Conservation (phyloP, 2,888 invertebrate genomes). For the Luffia ferchaultella region DNA sequence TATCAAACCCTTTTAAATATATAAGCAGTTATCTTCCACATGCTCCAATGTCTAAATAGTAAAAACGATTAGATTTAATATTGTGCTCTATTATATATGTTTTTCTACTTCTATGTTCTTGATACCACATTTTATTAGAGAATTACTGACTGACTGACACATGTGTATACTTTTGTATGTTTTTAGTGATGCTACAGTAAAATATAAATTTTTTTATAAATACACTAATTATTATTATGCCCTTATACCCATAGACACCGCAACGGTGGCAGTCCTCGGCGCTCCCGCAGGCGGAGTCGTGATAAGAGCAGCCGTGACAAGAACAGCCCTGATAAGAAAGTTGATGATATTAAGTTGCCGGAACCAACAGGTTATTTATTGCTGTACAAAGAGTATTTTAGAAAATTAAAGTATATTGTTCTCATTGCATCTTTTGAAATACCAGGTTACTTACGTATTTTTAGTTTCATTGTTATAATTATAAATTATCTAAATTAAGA, state of each 20-base stretch:
- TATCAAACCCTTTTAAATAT: too few species aligned
- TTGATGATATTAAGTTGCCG: slow-evolving; percentile 38
- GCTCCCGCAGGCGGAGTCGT: slow-evolving; percentile 40
- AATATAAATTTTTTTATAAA: not conserved
- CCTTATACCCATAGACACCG: slow-evolving; percentile 34
- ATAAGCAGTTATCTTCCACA: too few species aligned
- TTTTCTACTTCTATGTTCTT: too few species aligned
- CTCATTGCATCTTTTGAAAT: too few species aligned
- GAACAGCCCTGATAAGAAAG: slow-evolving; percentile 9
- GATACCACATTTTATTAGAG: too few species aligned
- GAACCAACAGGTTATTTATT: slow-evolving; percentile 48
- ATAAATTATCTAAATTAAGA: not conserved
- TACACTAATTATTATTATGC: not conserved
- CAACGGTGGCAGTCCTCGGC: slow-evolving; percentile 51
- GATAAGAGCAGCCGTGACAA: slow-evolving; percentile 21
- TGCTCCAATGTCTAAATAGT: too few species aligned
- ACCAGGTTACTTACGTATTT: too few species aligned
- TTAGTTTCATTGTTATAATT: not conserved
- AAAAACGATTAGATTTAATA: too few species aligned
- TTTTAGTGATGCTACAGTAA: not conserved
- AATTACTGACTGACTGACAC: too few species aligned
- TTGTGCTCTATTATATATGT: too few species aligned
- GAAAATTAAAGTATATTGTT: too few species aligned
- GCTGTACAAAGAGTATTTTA: too few species aligned
- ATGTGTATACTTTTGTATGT: not conserved